Conservation (phyloP, 2,113 vertebrate genomes). For the Tychaedon coryphoeus region DNA sequence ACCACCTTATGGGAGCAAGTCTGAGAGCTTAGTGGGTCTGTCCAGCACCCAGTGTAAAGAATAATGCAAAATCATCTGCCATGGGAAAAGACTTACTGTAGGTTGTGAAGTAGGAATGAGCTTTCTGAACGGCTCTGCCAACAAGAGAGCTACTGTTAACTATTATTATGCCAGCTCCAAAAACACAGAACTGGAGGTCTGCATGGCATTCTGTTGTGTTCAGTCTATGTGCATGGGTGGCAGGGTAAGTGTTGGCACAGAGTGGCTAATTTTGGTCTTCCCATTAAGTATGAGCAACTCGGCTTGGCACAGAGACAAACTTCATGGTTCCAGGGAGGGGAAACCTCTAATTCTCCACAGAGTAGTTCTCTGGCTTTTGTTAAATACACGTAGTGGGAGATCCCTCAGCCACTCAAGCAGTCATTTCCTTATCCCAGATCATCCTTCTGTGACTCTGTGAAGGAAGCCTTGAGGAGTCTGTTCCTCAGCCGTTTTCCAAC, state of each 20-base stretch:
- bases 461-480: neutral
- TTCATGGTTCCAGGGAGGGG: neutral
- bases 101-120: neutral
- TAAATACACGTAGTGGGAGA: neutral
- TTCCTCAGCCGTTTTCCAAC: neutral
- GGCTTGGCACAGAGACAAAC: neutral
- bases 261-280: neutral
- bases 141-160: neutral
- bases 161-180: neutral
- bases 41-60: neutral
- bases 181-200: neutral
- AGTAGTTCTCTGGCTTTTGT: neutral
- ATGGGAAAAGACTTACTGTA: neutral
- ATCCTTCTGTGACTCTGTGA: neutral
- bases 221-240: neutral
- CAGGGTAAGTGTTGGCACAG: neutral
- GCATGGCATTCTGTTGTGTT: neutral
- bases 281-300: neutral
- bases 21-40: neutral
- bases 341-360: neutral
- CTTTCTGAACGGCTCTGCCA: neutral
- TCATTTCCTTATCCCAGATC: neutral
- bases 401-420: neutral
- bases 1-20: neutral
- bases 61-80: neutral